Base-by-base conservation (phyloP, 2,888 invertebrate species). In the Atherix ibis region DNA sequence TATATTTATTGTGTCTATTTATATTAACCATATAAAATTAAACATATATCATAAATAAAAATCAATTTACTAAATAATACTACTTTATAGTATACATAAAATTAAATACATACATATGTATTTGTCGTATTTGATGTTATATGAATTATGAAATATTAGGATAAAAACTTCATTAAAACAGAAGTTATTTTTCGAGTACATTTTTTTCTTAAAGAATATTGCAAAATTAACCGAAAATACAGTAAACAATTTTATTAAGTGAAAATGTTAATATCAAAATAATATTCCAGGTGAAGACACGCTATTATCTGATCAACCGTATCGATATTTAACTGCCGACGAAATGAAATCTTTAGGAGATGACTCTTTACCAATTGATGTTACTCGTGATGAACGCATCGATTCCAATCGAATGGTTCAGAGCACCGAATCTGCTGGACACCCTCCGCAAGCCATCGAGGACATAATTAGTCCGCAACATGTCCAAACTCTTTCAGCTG, bases 301-400 rank as follows among this genome's bases (percentile, higher is more conserved):
- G 37, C 80, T 87, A 62, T 67, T 88, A 46, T 87, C 84, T 49
- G 89, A 91, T 62, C 82, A 83, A 56, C 81, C 81, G 19, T 91
- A 91, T 63, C 75, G 87, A 42, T 91, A 91, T 64, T 68, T 92
- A 62, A 91, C 89, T 38, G 87, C 85, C 43, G 91, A 92, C 56
- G 91, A 92, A 56, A 89, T 91, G 87, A 91, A 91, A 65, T 87
- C 87, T 6, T 67, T 91, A 43, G 89, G 88, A 40, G 91, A 91
- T 54, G 91, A 91, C 63, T 89, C 89, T 9, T 63, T 91, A 44
- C 87, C 88, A 13, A 88, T 91, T 46, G 91, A 91, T 61, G 89
- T 89, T 14, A 89, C 89, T 3, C 75, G 87, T 47, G 91, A 91
- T 53, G 87, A 88, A 55, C 71, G 84, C 43, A 76, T 81, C 8